Evolutionary conservation across 2,797 vertebrate species (phyloP).

Genomic region (Poecilia velifera): DNA sequence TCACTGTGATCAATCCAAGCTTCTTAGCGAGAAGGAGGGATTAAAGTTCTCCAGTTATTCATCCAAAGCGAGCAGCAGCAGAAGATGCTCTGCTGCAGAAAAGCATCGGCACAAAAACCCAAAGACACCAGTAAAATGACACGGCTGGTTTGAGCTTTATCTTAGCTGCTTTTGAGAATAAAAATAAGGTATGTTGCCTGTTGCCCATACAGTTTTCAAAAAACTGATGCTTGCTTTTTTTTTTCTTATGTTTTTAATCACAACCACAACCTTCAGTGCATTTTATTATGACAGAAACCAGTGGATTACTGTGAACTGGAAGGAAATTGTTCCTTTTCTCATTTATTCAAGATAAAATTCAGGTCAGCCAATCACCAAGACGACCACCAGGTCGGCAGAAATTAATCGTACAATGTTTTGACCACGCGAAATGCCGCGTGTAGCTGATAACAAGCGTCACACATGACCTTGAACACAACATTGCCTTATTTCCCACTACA

Average conservation of each 20-base stretch:
- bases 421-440: background rate
- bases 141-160: background rate
- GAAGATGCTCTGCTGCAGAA: background rate
- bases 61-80: background rate
- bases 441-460: background rate
- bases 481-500: background rate
- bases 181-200: background rate
- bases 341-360: background rate
- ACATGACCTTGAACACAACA: background rate
- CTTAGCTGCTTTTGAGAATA: background rate
- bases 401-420: background rate
- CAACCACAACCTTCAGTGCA: background rate
- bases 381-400: background rate
- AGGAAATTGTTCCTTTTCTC: background rate
- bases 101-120: conserved; percentile 31
- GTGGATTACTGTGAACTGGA: background rate
- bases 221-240: background rate
- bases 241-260: background rate
- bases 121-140: background rate
- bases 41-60: conserved; percentile 44
- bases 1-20: conserved; percentile 59
- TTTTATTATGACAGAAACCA: background rate
- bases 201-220: background rate
- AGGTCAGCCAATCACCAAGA: background rate
- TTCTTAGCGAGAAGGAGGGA: conserved; percentile 59